Conservation (phyloP, 2,888 invertebrate species). For the Drosophila diplacantha region DNA sequence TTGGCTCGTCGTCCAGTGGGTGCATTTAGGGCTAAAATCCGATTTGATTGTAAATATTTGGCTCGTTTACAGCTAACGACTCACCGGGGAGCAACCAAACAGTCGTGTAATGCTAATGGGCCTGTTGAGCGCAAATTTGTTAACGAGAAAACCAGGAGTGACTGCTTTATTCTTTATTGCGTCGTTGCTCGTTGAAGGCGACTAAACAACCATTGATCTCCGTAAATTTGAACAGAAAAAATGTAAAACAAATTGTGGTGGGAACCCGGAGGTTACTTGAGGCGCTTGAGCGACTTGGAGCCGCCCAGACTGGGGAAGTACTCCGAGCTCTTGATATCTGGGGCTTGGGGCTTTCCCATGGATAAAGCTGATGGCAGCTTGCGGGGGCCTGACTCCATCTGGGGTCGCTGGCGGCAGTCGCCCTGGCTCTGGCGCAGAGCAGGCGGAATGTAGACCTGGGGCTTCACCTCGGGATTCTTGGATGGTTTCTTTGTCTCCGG, state of each 20-base stretch:
- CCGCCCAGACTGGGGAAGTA: conserved; percentile 49
- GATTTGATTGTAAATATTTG: conserved; percentile 57
- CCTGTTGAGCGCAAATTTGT: conserved; percentile 37
- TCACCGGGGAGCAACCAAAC: conserved; percentile 43
- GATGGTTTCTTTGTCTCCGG: not conserved
- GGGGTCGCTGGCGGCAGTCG: conserved; percentile 28
- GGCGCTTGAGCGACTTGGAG: conserved; percentile 42
- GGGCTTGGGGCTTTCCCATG: conserved; percentile 48
- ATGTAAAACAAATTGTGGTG: not conserved
- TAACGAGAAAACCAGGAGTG: conserved; percentile 11
- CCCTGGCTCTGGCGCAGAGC: conserved; percentile 55
- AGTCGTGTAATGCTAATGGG: conserved; percentile 40
- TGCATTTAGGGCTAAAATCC: conserved; percentile 48
- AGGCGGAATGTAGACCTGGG: conserved; percentile 53
- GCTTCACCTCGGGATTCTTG: conserved; percentile 2
- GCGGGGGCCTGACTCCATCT: not conserved
- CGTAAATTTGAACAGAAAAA: conserved; percentile 17
- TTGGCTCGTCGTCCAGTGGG: conserved; percentile 41
- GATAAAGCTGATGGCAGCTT: conserved; percentile 14
- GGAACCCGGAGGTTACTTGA: conserved; percentile 39
- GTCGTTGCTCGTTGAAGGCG: not conserved
- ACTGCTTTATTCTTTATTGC: conserved; percentile 5
- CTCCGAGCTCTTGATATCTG: conserved; percentile 54
- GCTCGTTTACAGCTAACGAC: conserved; percentile 52
- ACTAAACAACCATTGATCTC: conserved; percentile 2